Conservation (phyloP, 2,113 vertebrate species). For the Arizona elegans region DNA sequence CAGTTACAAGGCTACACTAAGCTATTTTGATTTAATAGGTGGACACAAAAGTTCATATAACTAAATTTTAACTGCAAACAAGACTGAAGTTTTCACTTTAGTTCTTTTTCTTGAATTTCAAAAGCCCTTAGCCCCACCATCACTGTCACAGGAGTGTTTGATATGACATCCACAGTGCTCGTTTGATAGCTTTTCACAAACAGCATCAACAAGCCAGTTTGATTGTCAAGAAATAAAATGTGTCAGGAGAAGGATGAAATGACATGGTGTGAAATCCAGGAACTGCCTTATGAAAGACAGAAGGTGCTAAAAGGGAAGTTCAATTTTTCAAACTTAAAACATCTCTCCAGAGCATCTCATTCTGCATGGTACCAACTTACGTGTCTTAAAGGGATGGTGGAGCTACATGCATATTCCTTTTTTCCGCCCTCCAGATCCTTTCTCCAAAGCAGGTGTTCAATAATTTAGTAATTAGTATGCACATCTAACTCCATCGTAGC, state of each 20-base stretch:
- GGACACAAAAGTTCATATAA: background rate
- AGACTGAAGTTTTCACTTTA: background rate
- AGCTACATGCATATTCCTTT: conserved; percentile 47
- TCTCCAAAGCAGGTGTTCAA: conserved; percentile 71
- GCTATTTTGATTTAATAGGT: background rate
- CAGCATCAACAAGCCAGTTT: conserved; percentile 44
- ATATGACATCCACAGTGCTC: background rate
- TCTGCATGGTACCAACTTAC: conserved; percentile 5
- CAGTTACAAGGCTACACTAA: background rate
- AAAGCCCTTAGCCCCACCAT: background rate
- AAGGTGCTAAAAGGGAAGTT: conserved; percentile 18
- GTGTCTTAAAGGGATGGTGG: conserved; percentile 35
- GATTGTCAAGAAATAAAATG: conserved; percentile 21
- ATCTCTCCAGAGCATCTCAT: background rate
- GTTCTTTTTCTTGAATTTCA: fast-evolving
- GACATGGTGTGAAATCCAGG: conserved; percentile 27
- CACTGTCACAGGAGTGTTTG: background rate
- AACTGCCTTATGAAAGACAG: conserved; percentile 24
- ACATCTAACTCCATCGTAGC: conserved; percentile 67
- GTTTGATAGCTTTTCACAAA: conserved; percentile 37
- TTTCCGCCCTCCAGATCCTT: conserved; percentile 18
- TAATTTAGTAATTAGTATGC: conserved; percentile 80
- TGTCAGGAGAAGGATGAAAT: conserved; percentile 1
- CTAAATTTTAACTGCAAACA: background rate
- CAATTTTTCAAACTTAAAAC: conserved; percentile 6